A percentile compares a stretch with the other conserved stretches of the same genome.
Evolutionary conservation across 2,797 vertebrate genomes (phyloP).

Genomic region (Synanceia verrucosa): DNA sequence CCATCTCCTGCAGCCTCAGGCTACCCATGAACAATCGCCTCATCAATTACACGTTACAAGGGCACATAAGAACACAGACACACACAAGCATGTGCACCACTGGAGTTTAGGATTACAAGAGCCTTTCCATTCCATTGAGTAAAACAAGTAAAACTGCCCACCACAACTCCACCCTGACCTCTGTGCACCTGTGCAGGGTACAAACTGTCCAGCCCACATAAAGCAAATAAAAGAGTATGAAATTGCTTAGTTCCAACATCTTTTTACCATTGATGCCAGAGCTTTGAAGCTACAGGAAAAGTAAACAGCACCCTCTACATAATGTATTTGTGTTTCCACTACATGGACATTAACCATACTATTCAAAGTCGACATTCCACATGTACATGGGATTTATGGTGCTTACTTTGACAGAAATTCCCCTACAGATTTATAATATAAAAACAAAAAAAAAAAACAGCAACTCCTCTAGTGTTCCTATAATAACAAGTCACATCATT

Average conservation of each 20-base stretch:
- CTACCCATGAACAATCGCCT: slow-evolving; percentile 66
- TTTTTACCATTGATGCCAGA: slow-evolving; percentile 14
- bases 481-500: not conserved
- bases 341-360: not conserved
- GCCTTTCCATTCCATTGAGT: slow-evolving; percentile 72
- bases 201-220: slow-evolving; percentile 23
- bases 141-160: slow-evolving; percentile 43
- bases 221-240: slow-evolving; percentile 1
- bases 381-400: not conserved
- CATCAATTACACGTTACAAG: slow-evolving; percentile 77
- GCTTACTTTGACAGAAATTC: not conserved
- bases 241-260: slow-evolving; percentile 9
- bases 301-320: not conserved
- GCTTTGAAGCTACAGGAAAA: slow-evolving; percentile 27
- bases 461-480: not conserved
- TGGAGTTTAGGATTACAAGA: slow-evolving; percentile 71
- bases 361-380: not conserved
- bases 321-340: not conserved
- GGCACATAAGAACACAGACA: slow-evolving; percentile 11
- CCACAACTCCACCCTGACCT: slow-evolving; percentile 63
- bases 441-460: not conserved
- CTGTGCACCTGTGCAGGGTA: slow-evolving; percentile 50
- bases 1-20: slow-evolving; percentile 56
- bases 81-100: slow-evolving; percentile 9
- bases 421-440: not conserved